Conservation (phyloP, 2,888 invertebrate genomes). For the Macaria liturata region DNA sequence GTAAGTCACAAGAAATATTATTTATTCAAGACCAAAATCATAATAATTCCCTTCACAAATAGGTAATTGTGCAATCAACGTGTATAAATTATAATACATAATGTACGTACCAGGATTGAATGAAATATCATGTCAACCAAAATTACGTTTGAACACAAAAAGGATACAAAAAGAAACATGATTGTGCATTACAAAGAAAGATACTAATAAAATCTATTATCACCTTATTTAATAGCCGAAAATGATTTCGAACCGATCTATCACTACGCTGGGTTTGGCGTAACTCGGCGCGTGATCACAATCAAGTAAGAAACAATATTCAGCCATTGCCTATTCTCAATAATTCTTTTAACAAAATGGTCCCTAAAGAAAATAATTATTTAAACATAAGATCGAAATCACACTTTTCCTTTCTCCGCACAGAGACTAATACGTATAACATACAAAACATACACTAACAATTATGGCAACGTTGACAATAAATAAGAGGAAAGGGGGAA, state of each 20-base stretch:
- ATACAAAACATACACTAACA: constrained; percentile 79
- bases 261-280: constrained; percentile 66
- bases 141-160: constrained; percentile 60
- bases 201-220: constrained; percentile 69
- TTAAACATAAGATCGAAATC: constrained; percentile 73
- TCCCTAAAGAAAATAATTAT: constrained; percentile 74
- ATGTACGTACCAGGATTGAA: constrained; percentile 54
- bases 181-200: constrained; percentile 76
- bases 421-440: constrained; percentile 77
- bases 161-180: constrained; percentile 57
- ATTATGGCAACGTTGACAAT: constrained; percentile 83
- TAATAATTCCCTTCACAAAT: constrained; percentile 51
- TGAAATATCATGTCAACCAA: constrained; percentile 56
- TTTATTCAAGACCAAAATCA: constrained; percentile 40
- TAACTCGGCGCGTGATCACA: constrained; percentile 47
- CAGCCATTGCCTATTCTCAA: constrained; percentile 57
- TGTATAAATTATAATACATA: constrained; percentile 66
- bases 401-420: constrained; percentile 66
- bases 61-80: constrained; percentile 72
- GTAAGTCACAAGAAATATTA: constrained; percentile 48
- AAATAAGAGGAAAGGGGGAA: constrained; percentile 70
- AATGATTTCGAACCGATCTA: constrained; percentile 43
- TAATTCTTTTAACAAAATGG: constrained; percentile 70
- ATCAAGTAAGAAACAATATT: constrained; percentile 44
- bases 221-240: constrained; percentile 62